These are phyloP conservation scores for Acrocephalus scirpaceus DNA, from an alignment of 2,797 vertebrate species.

Conservation along the genomic window DNA sequence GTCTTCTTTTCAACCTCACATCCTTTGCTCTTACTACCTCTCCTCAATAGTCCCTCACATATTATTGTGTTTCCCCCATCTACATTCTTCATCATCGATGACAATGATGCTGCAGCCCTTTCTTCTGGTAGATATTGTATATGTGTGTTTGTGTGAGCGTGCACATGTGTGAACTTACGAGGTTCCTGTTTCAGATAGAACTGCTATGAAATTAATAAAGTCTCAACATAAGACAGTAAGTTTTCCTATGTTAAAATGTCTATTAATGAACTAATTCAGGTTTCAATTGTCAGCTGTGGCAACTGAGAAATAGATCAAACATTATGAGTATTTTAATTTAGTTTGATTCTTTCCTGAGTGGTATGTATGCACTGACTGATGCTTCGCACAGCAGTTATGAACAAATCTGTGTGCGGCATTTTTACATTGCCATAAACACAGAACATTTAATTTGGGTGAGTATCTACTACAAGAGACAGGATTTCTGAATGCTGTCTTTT, in stretches of 20 bases:
- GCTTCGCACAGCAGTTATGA: not conserved
- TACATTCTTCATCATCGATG: not conserved
- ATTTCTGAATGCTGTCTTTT: not conserved
- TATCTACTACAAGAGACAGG: not conserved
- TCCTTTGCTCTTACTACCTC: not conserved
- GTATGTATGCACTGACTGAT: not conserved
- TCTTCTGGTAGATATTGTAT: not conserved
- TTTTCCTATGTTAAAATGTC: not conserved
- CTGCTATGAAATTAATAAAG: not conserved
- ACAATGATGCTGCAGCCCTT: not conserved
- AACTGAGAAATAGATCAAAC: not conserved
- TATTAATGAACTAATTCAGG: not conserved
- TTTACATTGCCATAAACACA: not conserved
- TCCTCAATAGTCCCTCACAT: not conserved
- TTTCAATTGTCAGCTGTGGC: not conserved
- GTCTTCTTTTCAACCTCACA: not conserved
- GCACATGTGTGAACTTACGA: fast-evolving
- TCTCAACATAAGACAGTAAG: not conserved
- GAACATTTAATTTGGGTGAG: not conserved
- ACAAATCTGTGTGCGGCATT: not conserved
- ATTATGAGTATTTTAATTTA: not conserved
- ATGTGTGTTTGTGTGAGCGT: not conserved
- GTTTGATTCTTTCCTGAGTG: not conserved
- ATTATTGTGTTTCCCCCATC: not conserved
- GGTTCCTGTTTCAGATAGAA: not conserved